Percentiles rank a stretch among this genome's conserved stretches.
These are phyloP conservation scores for Diplodus sargus DNA, from an alignment of 2,797 vertebrate species.

Conservation along the genomic window DNA sequence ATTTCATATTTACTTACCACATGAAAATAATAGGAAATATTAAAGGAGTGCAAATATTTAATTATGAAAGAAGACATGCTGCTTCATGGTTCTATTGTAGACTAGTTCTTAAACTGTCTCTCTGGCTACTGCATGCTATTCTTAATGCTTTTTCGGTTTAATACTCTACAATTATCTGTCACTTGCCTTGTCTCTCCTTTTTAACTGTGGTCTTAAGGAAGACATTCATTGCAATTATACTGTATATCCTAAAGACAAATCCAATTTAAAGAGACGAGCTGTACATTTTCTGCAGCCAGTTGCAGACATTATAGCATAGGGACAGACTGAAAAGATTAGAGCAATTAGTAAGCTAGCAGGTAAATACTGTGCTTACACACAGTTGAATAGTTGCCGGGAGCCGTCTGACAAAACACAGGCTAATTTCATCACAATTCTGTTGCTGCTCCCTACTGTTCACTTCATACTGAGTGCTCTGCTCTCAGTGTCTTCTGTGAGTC, in stretches of 20 bases:
- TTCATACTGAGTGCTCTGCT: conserved; percentile 18
- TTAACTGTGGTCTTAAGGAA: conserved; percentile 6
- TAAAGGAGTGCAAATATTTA: conserved; percentile 3
- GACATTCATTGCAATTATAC: not conserved
- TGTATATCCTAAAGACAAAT: conserved; percentile 14
- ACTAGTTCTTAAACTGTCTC: conserved; percentile 1
- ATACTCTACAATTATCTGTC: not conserved
- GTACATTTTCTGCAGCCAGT: conserved; percentile 11
- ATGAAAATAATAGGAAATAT: not conserved
- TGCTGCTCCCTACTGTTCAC: conserved; percentile 65
- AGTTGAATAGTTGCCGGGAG: conserved; percentile 21
- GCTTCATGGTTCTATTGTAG: not conserved
- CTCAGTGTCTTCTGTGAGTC: conserved; percentile 12
- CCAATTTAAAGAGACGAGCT: conserved; percentile 17
- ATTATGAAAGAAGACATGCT: conserved; percentile 4
- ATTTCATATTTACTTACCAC: not conserved
- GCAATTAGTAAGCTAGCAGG: not conserved
- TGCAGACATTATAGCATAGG: not conserved
- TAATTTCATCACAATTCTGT: conserved; percentile 28
- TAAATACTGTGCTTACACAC: conserved; percentile 6
- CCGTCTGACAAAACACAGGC: conserved; percentile 22
- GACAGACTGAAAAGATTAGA: conserved; percentile 1
- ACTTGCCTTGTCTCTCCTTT: not conserved
- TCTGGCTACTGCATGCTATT: conserved; percentile 1
- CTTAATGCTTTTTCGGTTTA: conserved; percentile 2